A percentile compares a stretch with the other conserved stretches of the same genome.
These are phyloP conservation scores for Festucalex cinctus DNA, from an alignment of 2,113 vertebrate species.

Conservation along the genomic window DNA sequence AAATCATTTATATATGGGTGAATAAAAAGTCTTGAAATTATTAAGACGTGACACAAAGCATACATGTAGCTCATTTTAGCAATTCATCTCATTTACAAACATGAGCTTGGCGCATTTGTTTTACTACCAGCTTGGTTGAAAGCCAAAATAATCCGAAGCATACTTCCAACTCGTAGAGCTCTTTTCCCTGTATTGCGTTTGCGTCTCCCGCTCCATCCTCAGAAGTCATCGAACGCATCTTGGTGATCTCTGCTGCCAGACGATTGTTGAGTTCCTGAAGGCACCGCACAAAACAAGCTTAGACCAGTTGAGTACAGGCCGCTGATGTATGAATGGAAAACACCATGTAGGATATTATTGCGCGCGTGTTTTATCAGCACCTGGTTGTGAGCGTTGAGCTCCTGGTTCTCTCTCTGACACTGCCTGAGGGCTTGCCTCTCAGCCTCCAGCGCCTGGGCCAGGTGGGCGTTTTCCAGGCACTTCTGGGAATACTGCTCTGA, in stretches of 20 bases:
- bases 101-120: no score
- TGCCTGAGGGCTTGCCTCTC: conserved; percentile 80
- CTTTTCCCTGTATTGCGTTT: conserved; percentile 72
- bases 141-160: background rate
- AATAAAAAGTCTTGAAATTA: no score
- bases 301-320: background rate
- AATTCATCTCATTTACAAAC: no score
- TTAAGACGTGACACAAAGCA: no score
- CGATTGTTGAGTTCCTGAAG: conserved; percentile 78
- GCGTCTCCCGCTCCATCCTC: conserved; percentile 65
- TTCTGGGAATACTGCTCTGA: conserved; percentile 83
- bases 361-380: conserved; percentile 37
- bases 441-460: conserved; percentile 79
- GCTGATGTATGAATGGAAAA: background rate
- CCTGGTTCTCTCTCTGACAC: conserved; percentile 82
- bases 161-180: conserved; percentile 80
- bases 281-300: background rate
- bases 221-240: conserved; percentile 75
- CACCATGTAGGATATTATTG: background rate
- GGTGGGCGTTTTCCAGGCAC: conserved; percentile 80
- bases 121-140: background rate
- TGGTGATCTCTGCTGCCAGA: conserved; percentile 78
- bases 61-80: no score
- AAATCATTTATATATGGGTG: no score
- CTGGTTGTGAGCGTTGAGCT: conserved; percentile 82